Base-by-base conservation (phyloP, 2,888 invertebrate species). In the Vandiemenella viatica region DNA sequence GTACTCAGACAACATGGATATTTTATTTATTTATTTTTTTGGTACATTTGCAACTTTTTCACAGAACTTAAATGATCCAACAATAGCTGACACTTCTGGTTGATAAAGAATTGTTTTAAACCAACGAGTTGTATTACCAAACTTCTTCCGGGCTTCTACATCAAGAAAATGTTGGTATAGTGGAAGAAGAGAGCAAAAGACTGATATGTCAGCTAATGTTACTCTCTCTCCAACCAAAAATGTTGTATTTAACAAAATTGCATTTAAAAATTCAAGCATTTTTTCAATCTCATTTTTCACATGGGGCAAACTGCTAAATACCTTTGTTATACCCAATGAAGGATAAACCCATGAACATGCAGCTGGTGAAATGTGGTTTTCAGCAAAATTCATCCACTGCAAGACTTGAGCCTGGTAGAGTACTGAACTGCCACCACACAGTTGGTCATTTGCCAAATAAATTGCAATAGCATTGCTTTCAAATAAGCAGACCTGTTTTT, bases 201-300 rank as follows among this genome's bases (percentile, higher is more conserved):
- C 53, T 13, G 60, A 55, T 23, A 71, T 56, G 57, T 71, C 71
- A 7, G 68, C 71, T 49, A 71, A 58, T 18, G 65, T 64, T 7
- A 69, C 55, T 48, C 63, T 59, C 55, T 70, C 67, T 3, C 61
- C 65, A 3, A 68, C 65, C 8, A 71, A 57, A 56, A 62, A 71
- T 2, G 67, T 70, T 53, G 59, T 63, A 2, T 57, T 56, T 1
- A 61, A 49, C 4, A 71, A 56, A 47, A 59, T 52, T 15, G 57
- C 53, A 47, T 71, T 59, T 37, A 69, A 48, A 22, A 49, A 55
- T 17, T 58, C 55, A 32, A 70, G 54, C 7, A 57, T 53, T 40
- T 55, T 53, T 5, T 58, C 21, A 26, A 62, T 48, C 48, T 62
- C 63, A 40, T 61, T 58, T 50, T 62, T 63, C 4, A 47, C 46